Evolutionary conservation across 1,140 invertebrate species (phyloP), one percentile per base, ranked within the genome.

Genomic region (Euglossa dilemma): DNA sequence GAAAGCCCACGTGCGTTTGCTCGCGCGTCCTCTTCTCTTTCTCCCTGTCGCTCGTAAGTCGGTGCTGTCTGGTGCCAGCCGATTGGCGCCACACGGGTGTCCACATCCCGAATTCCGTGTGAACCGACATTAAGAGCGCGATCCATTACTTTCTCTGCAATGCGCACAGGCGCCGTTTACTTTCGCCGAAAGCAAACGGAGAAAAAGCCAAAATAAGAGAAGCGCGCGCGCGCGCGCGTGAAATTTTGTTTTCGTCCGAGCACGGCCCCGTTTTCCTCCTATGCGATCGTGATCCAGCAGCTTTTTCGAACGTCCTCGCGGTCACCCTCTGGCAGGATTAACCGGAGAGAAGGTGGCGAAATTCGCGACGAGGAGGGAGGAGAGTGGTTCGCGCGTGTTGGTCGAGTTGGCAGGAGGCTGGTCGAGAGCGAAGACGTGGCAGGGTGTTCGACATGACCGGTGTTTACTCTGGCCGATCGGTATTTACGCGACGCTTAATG

Each of bases 1-100:
- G 91, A 92, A 93, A 93, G 91, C 84, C 77, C 66, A 74, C 71
- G 61, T 81, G 57, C 66, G 66, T 61, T 54, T 12, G 45, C 1
- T 70, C 50, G 52, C 52, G n/a, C 50, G 69, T 23, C 16, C 63
- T 57, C 47, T 70, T 47, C 57, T 83, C 56, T 56, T 59, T 36
- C 36, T 70, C 45, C 16, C 23, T 18, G n/a, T 23, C 56, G n/a
- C 18, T 28, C 25, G 25, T 28, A 61, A 18, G 76, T 50, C 25
- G 75, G 47, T 43, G 16, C 36, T 61, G 45, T 52, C 61, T 36
- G n/a, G 28, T 47, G 23, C 14, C 56, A 45, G 25, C 45, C 81
- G 74, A 69, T 52, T 73, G 80, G 69, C 69, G 70, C 77, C 83
- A 70, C 63, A 69, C 50, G 16, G 43, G 11, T 23, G n/a, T 50